Evolutionary conservation across 2,888 invertebrate genomes (phyloP), one percentile per base, ranked within the genome.

Genomic region (Tortrix viridana): DNA sequence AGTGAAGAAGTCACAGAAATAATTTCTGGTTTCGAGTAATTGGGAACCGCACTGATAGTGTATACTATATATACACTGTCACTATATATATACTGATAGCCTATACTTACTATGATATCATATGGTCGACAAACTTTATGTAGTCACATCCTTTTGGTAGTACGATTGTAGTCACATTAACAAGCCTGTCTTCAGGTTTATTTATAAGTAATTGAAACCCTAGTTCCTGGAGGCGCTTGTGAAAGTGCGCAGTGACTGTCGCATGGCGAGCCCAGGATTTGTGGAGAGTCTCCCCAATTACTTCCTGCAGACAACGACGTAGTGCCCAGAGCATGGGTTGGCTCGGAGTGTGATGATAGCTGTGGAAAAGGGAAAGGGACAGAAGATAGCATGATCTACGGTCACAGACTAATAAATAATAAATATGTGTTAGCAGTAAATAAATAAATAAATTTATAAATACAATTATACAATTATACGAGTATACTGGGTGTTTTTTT

Each of bases 321-420:
- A 98, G 85, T 0, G 96, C 97, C 86, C 96, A 98, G 0, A 98
- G 78, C 50, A 96, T 84, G 1, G 95, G 96, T 0, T 97, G 93
- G n/a, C 96, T 95, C n/a, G 96, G 93, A 0, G 98, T 98, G 84
- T 98, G 98, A 84, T 98, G 98, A 79, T 98, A 98, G 49, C 96
- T 79, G 79, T 9, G 9, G 9, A 26, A 9, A 26, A 26, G 6
- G 54, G 16, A 19, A 22, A 53, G 26, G 9, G 7, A 2, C 7
- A 26, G 9, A 26, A 26, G 9, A 9, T 26, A 26, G 26, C 26
- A 26, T 26, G 7, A 26, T 26, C 1, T 7, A 26, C 6, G 7
- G 23, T 23, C 5, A 23, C 23, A 23, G 23, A 1, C 7, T 26
- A 7, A 26, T 26, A 26, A 6, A n/a, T n/a, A n/a, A n/a, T n/a